These are phyloP conservation scores for Romanogobio albipinnatus DNA, from an alignment of 2,113 vertebrate genomes.

Conservation along the genomic window DNA sequence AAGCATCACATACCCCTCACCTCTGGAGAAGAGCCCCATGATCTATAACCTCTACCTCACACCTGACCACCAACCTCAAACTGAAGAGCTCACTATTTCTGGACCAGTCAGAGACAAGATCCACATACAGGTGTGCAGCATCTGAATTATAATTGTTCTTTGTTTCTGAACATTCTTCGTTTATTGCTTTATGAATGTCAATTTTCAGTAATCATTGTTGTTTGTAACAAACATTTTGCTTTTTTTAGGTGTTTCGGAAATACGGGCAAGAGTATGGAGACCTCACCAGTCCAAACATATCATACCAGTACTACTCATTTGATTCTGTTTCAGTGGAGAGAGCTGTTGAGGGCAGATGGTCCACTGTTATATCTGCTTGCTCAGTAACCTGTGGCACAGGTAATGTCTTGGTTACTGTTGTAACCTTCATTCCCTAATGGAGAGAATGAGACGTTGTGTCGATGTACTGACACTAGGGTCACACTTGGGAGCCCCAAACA, in stretches of 20 bases:
- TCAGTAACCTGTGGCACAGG: constrained; percentile 90
- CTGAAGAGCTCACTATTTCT: constrained; percentile 81
- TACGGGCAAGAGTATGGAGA: constrained; percentile 86
- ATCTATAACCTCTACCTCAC: constrained; percentile 83
- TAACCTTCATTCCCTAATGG: too few relatives aligned
- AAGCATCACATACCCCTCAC: constrained; percentile 83
- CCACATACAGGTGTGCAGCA: constrained; percentile 78
- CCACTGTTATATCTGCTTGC: constrained; percentile 72
- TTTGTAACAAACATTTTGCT: neutral
- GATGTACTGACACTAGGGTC: too few relatives aligned
- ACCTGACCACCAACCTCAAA: constrained; percentile 80
- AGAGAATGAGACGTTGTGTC: too few relatives aligned
- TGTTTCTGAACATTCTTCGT: neutral
- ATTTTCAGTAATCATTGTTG: neutral
- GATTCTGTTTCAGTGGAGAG: constrained; percentile 44
- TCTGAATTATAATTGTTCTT: neutral
- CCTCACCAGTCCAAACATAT: constrained; percentile 84
- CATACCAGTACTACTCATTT: constrained; percentile 83
- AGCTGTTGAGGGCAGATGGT: constrained; percentile 73
- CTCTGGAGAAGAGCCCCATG: constrained; percentile 82
- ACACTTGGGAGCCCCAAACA: too few relatives aligned
- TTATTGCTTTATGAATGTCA: too few relatives aligned
- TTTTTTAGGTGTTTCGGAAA: constrained; percentile 84
- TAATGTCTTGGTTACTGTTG: constrained; percentile 54
- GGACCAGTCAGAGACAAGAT: constrained; percentile 80